A percentile compares a stretch with the other conserved stretches of the same genome.
Conservation (phyloP, 92 coral and sea anemone species). For the Montipora capitata region DNA sequence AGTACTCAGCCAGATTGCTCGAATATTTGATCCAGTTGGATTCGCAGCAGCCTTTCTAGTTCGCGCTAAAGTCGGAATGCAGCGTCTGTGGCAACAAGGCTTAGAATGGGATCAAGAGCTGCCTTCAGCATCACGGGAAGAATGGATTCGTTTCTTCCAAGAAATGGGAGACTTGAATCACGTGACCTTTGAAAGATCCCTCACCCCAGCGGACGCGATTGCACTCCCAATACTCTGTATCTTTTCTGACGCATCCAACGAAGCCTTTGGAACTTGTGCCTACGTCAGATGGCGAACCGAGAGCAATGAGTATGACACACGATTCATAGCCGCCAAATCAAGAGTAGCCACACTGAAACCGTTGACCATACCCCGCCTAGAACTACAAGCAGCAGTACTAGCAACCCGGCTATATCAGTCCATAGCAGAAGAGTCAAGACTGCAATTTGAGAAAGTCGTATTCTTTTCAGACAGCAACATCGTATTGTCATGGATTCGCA, state of each 20-base stretch:
- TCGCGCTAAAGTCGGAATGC: slow-evolving; percentile 73
- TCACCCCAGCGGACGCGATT: background rate
- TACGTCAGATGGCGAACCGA: slow-evolving; percentile 43
- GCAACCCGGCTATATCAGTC: slow-evolving; percentile 49
- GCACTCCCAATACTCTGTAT: slow-evolving; percentile 60
- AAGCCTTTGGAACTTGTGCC: slow-evolving; percentile 72
- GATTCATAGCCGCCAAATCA: slow-evolving; percentile 58
- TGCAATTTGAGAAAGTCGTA: slow-evolving; percentile 54
- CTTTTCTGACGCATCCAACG: slow-evolving; percentile 73
- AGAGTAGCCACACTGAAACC: slow-evolving; percentile 57
- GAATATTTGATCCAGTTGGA: slow-evolving; percentile 63
- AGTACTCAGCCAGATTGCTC: slow-evolving; percentile 48
- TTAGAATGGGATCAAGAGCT: slow-evolving; percentile 79
- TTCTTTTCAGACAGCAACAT: slow-evolving; percentile 71
- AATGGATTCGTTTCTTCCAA: slow-evolving; percentile 67
- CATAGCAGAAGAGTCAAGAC: slow-evolving; percentile 63
- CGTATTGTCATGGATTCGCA: slow-evolving; percentile 62
- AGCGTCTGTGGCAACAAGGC: slow-evolving; percentile 70
- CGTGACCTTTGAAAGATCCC: slow-evolving; percentile 67
- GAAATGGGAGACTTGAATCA: slow-evolving; percentile 73
- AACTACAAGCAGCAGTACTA: slow-evolving; percentile 56
- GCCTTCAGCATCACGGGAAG: slow-evolving; percentile 41
- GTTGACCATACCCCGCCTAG: slow-evolving; percentile 40
- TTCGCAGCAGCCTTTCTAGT: slow-evolving; percentile 74
- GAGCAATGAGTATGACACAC: slow-evolving; percentile 1